These are phyloP conservation scores for Numida meleagris DNA, from an alignment of 2,113 vertebrate genomes.

Conservation along the genomic window DNA sequence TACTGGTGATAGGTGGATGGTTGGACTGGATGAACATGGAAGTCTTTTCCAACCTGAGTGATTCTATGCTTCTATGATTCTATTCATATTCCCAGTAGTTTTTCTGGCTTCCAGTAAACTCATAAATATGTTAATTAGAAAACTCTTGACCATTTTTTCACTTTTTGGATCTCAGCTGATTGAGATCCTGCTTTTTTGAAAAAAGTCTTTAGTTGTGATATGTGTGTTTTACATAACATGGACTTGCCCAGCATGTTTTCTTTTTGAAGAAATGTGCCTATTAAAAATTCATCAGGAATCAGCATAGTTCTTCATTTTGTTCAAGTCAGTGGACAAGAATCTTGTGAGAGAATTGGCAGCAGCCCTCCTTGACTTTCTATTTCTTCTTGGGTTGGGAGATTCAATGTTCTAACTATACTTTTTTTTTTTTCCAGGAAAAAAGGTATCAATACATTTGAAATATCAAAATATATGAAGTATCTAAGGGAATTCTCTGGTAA, in stretches of 20 bases:
- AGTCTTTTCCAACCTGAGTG: too few species aligned
- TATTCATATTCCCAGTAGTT: not conserved
- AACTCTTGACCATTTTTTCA: not conserved
- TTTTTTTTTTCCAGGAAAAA: not conserved
- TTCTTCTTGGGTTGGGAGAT: not conserved
- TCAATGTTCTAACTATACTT: not conserved
- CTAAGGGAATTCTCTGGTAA: not conserved
- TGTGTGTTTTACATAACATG: not conserved
- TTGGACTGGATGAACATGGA: too few species aligned
- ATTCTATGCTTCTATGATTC: too few species aligned
- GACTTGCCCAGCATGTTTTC: not conserved
- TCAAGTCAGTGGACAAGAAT: not conserved
- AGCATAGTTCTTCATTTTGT: conserved; percentile 10
- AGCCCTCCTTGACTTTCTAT: not conserved
- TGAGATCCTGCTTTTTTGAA: not conserved
- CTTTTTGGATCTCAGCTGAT: not conserved
- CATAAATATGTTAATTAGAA: conserved; percentile 36
- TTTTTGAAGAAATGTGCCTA: not conserved
- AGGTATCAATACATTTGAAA: not conserved
- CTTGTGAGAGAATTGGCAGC: not conserved
- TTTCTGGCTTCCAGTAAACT: not conserved
- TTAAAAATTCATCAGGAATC: not conserved
- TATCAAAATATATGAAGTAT: not conserved
- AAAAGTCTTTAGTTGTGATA: not conserved
- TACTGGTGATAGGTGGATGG: too few species aligned